phyloP scores from a whole-genome alignment of 2,797 vertebrate species.

The Sardinella longiceps region DNA sequence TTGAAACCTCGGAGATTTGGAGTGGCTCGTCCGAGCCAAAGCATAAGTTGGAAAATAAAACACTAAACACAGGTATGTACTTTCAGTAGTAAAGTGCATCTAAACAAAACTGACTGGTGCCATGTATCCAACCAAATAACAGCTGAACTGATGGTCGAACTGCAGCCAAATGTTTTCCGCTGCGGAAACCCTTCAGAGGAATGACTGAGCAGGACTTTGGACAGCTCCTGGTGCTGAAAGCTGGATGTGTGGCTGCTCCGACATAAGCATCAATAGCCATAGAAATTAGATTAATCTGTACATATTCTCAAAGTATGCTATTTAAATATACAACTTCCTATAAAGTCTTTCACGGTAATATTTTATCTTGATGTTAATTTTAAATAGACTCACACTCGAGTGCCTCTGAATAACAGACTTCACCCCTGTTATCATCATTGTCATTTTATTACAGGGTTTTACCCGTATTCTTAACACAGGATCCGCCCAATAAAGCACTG shows the following conservation, averaged over 20 bases:
- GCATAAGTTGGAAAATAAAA: not conserved
- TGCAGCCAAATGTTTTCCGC: not conserved
- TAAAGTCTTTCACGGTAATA: not conserved
- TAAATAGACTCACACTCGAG: not conserved
- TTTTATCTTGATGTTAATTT: not conserved
- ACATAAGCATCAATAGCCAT: not conserved
- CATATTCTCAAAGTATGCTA: not conserved
- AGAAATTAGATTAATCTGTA: not conserved
- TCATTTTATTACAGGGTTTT: conserved; percentile 26
- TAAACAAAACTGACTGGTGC: not conserved
- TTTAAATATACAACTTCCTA: not conserved
- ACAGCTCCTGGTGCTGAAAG: conserved; percentile 56
- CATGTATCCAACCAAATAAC: not conserved
- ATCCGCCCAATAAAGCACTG: conserved; percentile 23
- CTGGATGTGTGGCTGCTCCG: not conserved
- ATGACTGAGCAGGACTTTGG: conserved; percentile 62
- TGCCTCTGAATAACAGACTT: not conserved
- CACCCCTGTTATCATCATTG: not conserved
- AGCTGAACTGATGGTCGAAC: not conserved
- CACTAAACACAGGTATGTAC: not conserved
- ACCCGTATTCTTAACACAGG: conserved; percentile 28
- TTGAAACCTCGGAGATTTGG: not conserved
- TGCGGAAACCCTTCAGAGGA: not conserved
- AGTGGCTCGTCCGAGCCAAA: not conserved
- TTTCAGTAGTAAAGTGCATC: not conserved